Evolutionary conservation across 2,113 vertebrate species (phyloP), one percentile per base, ranked within the genome.

Genomic region (Osmerus mordax): DNA sequence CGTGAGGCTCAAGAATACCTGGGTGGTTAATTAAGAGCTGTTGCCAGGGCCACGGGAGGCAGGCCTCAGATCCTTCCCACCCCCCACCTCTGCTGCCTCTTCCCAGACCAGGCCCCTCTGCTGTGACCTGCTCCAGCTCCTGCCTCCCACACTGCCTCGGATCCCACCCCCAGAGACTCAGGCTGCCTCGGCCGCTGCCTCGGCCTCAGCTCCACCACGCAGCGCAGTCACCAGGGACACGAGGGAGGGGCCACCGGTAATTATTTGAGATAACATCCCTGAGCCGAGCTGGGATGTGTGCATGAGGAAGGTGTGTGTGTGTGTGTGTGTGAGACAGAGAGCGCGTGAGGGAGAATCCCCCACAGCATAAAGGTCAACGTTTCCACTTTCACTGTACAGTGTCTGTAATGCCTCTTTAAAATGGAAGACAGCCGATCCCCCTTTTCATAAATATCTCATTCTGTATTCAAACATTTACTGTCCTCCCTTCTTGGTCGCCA

Each of bases 1-100:
- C 89, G 93, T 92, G 90, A 92, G 93, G 92, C 88, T 90, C 90
- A 93, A 90, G 93, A 97, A 96, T 96, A 96, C 96, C 95, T 96
- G 94, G 94, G 95, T 95, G 96, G 95, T 97, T 98, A 96, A 98
- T 97, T 96, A 98, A 95, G 94, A 95, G 93, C 94, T 93, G 92
- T 95, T 96, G 94, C 94, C 92, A 93, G 93, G 94, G 93, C 94
- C 94, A 94, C 92, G 90, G 94, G 94, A 95, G 95, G 94, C 92
- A 92, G 92, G 92, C 91, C 92, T 94, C 92, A 97, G 94, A 95
- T 95, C 88, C 88, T 83, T 79, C 94, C 95, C 93, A 92, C 91
- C 92, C 82, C 73, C 55, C 55, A 14, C 65, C 65, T 67, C 54
- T 23, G 29, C 67, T 12, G 29, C 80, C 86, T 81, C 84, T 80